A percentile compares a stretch with the other conserved stretches of the same genome.
Conservation (phyloP, 2,888 invertebrate genomes). For the Laspeyria flexula region DNA sequence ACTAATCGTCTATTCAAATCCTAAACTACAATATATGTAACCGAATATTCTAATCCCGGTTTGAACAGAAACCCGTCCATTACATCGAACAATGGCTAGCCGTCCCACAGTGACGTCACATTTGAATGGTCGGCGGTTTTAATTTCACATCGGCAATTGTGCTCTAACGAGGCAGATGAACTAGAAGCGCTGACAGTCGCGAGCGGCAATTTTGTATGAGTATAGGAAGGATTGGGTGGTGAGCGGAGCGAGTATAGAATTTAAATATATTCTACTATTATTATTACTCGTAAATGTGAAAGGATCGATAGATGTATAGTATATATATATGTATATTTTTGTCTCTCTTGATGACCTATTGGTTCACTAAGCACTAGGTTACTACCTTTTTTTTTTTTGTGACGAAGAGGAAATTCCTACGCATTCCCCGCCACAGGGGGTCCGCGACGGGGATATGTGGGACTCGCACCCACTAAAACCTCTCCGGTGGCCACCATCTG, state of each 20-base stretch:
- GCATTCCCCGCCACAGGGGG: too few species aligned
- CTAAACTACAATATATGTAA: constrained; percentile 3
- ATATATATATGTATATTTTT: too few species aligned
- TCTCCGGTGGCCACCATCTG: too few species aligned
- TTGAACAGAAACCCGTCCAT: constrained; percentile 20
- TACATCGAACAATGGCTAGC: constrained; percentile 39
- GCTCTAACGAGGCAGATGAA: constrained; percentile 79
- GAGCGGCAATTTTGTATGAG: constrained; percentile 70
- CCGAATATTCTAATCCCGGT: constrained; percentile 9
- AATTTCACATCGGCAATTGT: constrained; percentile 76
- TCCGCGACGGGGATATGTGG: too few species aligned
- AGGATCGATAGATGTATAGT: too few species aligned
- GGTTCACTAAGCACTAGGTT: too few species aligned
- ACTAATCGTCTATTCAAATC: neutral
- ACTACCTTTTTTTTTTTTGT: too few species aligned
- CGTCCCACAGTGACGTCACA: constrained; percentile 42
- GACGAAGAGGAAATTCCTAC: too few species aligned
- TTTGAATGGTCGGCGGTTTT: constrained; percentile 67
- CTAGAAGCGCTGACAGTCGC: constrained; percentile 82
- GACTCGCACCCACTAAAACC: too few species aligned
- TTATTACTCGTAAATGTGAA: too few species aligned
- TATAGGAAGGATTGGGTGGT: constrained; percentile 27
- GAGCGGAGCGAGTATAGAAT: constrained; percentile 46
- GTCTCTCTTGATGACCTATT: too few species aligned
- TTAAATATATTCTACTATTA: too few species aligned